These are phyloP conservation scores for Ptilonorhynchus violaceus DNA, from an alignment of 2,113 vertebrate species.

Conservation along the genomic window DNA sequence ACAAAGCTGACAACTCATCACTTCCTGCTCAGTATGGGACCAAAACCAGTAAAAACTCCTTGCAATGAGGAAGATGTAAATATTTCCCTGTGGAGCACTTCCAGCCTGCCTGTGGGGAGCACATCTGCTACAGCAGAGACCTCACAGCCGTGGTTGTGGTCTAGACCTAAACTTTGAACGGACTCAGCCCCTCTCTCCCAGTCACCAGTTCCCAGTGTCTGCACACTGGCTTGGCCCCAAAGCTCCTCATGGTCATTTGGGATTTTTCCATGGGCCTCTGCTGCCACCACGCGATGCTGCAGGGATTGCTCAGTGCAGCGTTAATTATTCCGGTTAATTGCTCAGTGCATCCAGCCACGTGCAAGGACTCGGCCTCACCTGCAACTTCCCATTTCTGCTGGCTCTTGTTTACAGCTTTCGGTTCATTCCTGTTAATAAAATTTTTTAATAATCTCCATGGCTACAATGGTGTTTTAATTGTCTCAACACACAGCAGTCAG, in stretches of 20 bases:
- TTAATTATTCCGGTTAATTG: neutral
- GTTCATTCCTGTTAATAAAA: neutral
- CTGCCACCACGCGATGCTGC: neutral
- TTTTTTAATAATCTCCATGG: neutral
- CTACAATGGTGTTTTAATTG: neutral
- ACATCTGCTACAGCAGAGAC: neutral
- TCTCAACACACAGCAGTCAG: neutral
- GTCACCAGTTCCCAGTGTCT: rapidly evolving
- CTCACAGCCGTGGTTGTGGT: rapidly evolving
- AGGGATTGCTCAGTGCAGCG: neutral
- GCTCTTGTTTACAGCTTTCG: neutral
- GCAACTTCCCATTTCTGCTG: neutral
- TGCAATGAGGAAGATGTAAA: neutral
- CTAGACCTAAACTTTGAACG: rapidly evolving
- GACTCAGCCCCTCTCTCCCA: neutral
- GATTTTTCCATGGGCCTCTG: neutral
- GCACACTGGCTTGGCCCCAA: neutral
- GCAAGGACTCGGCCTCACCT: neutral
- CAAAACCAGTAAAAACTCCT: neutral
- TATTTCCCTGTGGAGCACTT: neutral
- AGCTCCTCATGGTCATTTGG: neutral
- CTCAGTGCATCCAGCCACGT: neutral
- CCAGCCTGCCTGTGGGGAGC: neutral
- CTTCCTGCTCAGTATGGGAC: neutral
- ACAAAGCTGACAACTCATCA: neutral